phyloP scores from a whole-genome alignment of 1,140 invertebrate species.

The Parapsyche elsis region DNA sequence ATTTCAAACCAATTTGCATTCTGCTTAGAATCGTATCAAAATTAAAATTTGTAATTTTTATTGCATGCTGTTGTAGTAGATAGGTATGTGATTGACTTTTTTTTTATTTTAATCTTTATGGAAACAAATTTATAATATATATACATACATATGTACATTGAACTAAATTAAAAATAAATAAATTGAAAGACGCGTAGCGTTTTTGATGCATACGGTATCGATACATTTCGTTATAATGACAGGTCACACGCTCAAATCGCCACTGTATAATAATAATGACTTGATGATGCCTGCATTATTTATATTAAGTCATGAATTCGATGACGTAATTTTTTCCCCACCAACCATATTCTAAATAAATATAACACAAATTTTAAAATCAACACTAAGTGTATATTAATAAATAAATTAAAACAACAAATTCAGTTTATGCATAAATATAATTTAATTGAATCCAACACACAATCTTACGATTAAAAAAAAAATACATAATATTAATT shows the following conservation, averaged over 20 bases:
- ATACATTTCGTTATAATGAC: slow-evolving; percentile 37
- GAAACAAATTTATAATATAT: not conserved
- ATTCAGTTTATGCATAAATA: slow-evolving; percentile 36
- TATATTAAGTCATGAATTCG: too few relatives aligned
- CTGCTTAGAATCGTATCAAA: too few relatives aligned
- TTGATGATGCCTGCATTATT: slow-evolving; percentile 27
- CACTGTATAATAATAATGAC: not conserved
- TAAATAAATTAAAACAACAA: slow-evolving; percentile 23
- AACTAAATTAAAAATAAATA: not conserved
- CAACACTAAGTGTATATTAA: not conserved
- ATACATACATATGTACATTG: not conserved
- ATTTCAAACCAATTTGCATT: too few relatives aligned
- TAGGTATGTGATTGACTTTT: too few relatives aligned
- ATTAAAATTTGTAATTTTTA: too few relatives aligned
- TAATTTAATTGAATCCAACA: slow-evolving; percentile 45
- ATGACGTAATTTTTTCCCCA: too few relatives aligned
- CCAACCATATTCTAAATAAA: too few relatives aligned
- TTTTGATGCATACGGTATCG: slow-evolving; percentile 15
- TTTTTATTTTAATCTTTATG: not conserved
- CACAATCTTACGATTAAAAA: slow-evolving; percentile 24
- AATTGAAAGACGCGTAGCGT: not conserved
- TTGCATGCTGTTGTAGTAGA: too few relatives aligned
- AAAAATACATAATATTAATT: slow-evolving; percentile 32
- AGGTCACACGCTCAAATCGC: slow-evolving; percentile 35
- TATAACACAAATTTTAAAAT: too few relatives aligned